Conservation (phyloP, 1,140 invertebrate genomes). For the Drosophila melanogaster region DNA sequence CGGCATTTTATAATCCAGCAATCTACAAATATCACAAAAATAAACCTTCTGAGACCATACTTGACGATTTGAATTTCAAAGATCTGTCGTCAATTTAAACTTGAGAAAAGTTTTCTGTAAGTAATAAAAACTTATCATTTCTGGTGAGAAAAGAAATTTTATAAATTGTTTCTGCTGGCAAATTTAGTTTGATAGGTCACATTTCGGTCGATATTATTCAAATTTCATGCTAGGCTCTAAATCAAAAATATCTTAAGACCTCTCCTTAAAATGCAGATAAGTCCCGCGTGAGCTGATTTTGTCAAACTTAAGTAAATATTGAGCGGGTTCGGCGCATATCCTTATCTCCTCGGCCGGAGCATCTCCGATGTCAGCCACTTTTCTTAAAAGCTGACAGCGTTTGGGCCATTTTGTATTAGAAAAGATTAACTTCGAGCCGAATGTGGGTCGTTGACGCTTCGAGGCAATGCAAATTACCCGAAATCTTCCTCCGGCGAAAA, state of each 20-base stretch:
- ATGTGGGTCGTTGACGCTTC: conserved; percentile 38
- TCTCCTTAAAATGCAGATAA: neutral
- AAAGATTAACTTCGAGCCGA: conserved; percentile 54
- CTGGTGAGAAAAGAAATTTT: neutral
- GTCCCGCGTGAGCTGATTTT: conserved; percentile 3
- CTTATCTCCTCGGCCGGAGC: conserved; percentile 5
- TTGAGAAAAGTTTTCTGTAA: neutral
- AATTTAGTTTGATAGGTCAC: neutral
- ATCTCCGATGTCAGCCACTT: conserved; percentile 32
- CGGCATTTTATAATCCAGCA: neutral
- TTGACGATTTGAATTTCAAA: neutral
- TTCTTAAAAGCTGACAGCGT: conserved; percentile 33
- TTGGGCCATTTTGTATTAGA: conserved; percentile 56
- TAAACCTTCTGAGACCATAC: neutral
- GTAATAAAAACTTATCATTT: neutral
- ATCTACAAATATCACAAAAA: neutral
- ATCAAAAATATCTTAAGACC: neutral
- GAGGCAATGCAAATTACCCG: conserved; percentile 54
- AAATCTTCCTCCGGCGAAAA: conserved; percentile 33
- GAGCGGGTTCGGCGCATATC: neutral
- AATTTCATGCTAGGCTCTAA: neutral
- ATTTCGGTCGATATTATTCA: neutral
- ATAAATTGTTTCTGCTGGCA: neutral
- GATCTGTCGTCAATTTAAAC: neutral
- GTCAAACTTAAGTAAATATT: conserved; percentile 12